These are phyloP conservation scores for Caenorhabditis drosophilae DNA, from an alignment of 2,888 invertebrate species.

Conservation along the genomic window DNA sequence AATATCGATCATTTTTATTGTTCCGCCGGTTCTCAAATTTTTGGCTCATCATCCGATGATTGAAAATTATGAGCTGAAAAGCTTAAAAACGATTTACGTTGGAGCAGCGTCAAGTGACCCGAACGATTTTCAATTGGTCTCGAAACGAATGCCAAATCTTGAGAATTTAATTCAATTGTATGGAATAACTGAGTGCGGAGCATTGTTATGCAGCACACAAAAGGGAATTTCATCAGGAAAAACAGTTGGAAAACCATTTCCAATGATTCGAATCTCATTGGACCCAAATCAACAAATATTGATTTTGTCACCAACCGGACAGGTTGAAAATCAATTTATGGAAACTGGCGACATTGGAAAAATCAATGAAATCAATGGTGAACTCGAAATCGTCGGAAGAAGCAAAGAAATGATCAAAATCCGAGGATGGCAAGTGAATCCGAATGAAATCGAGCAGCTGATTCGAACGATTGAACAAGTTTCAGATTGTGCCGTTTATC, in stretches of 20 bases:
- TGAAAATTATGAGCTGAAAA: constrained; percentile 9
- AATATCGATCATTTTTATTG: constrained; percentile 41
- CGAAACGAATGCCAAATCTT: constrained; percentile 8
- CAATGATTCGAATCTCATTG: constrained; percentile 37
- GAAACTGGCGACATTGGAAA: constrained; percentile 32
- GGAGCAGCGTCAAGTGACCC: constrained; percentile 38
- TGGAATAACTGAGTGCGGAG: constrained; percentile 60
- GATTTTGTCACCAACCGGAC: constrained; percentile 38
- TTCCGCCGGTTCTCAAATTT: constrained; percentile 55
- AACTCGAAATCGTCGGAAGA: constrained; percentile 45
- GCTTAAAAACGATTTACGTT: constrained; percentile 40
- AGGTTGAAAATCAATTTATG: constrained; percentile 23
- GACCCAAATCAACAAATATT: constrained; percentile 32
- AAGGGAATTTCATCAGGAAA: constrained; percentile 16
- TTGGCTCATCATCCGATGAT: constrained; percentile 24
- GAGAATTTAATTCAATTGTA: constrained; percentile 44
- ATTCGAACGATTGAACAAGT: constrained; percentile 29
- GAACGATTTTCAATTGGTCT: constrained; percentile 13
- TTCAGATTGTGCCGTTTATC: constrained; percentile 43
- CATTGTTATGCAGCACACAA: constrained; percentile 46
- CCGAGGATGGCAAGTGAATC: constrained; percentile 52
- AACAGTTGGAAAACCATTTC: constrained; percentile 45
- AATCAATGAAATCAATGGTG: constrained; percentile 13
- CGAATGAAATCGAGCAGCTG: constrained; percentile 46
- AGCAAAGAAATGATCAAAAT: constrained; percentile 57